Evolutionary conservation across 2,797 vertebrate genomes (phyloP).

Genomic region (Ceryle rudis): DNA sequence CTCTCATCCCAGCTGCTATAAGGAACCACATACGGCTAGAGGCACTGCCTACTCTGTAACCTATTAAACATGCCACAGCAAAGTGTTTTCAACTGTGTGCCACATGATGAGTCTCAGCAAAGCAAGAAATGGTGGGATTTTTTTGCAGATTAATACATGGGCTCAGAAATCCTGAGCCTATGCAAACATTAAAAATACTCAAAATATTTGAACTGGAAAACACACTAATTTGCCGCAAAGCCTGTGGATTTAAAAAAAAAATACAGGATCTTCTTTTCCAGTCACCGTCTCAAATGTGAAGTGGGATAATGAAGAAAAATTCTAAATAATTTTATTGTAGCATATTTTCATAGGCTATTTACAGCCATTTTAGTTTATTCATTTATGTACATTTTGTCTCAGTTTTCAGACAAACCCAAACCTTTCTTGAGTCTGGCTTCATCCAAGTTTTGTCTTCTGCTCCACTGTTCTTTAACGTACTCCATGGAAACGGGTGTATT

Average conservation of each 20-base stretch:
- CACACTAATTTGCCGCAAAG: not conserved
- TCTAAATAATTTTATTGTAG: not conserved
- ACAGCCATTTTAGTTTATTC: not conserved
- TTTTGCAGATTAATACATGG: slow-evolving; percentile 28
- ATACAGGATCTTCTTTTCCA: slow-evolving; percentile 40
- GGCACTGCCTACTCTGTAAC: slow-evolving; percentile 21
- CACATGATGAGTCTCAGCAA: slow-evolving; percentile 38
- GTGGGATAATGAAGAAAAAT: slow-evolving; percentile 22
- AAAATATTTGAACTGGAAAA: slow-evolving; percentile 74
- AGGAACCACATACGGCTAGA: not conserved
- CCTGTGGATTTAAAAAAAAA: slow-evolving; percentile 54
- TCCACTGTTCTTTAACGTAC: not conserved
- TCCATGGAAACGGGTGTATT: not conserved
- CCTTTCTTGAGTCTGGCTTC: not conserved
- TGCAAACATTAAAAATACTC: slow-evolving; percentile 65
- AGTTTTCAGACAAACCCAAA: slow-evolving; percentile 2
- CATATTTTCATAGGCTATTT: slow-evolving; percentile 17
- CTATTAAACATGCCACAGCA: slow-evolving; percentile 33
- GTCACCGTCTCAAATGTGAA: not conserved
- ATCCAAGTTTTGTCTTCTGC: not conserved
- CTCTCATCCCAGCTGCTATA: not conserved
- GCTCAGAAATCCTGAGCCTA: slow-evolving; percentile 45
- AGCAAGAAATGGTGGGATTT: slow-evolving; percentile 28
- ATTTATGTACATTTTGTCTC: slow-evolving; percentile 44
- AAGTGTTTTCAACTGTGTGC: slow-evolving; percentile 52